Evolutionary conservation across 2,113 vertebrate species (phyloP).

Genomic region (Electrona antarctica): DNA sequence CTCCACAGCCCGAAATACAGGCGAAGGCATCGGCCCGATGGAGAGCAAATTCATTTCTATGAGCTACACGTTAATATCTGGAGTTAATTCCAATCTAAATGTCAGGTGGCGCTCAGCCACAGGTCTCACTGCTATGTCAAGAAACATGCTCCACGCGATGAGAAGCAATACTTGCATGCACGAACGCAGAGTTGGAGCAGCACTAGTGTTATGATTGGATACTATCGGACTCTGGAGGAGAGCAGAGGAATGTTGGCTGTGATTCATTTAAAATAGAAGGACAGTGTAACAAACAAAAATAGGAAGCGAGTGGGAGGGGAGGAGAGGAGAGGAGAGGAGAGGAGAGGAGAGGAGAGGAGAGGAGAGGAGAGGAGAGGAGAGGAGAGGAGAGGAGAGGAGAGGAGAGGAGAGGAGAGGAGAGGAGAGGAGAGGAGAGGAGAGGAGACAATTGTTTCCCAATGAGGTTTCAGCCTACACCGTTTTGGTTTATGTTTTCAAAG

Average conservation of each 20-base stretch:
- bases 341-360: conserved; percentile 11
- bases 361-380: conserved; percentile 1
- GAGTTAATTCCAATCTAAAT: conserved; percentile 80
- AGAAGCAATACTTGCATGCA: too few relatives aligned
- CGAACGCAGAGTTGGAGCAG: neutral
- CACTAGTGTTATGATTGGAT: conserved; percentile 59
- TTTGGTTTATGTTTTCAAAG: too few relatives aligned
- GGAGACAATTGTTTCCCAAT: conserved; percentile 63
- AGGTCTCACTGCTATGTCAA: too few relatives aligned
- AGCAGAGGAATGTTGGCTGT: conserved; percentile 59
- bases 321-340: neutral
- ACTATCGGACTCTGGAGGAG: conserved; percentile 36
- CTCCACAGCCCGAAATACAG: conserved; percentile 69
- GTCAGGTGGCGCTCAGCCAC: conserved; percentile 64
- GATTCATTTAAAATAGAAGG: conserved; percentile 59
- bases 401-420: conserved; percentile 2
- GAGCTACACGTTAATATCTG: conserved; percentile 65
- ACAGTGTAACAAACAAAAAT: too few relatives aligned
- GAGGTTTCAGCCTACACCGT: conserved; percentile 3
- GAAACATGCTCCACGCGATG: too few relatives aligned
- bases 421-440: neutral
- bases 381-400: neutral
- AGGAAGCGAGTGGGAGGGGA: conserved; percentile 28
- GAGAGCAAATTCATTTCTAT: conserved; percentile 78
- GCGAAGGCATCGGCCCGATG: conserved; percentile 66